Evolutionary conservation across 2,888 invertebrate genomes (phyloP), one percentile per base, ranked within the genome.

Genomic region (Heterodera filipjevi): DNA sequence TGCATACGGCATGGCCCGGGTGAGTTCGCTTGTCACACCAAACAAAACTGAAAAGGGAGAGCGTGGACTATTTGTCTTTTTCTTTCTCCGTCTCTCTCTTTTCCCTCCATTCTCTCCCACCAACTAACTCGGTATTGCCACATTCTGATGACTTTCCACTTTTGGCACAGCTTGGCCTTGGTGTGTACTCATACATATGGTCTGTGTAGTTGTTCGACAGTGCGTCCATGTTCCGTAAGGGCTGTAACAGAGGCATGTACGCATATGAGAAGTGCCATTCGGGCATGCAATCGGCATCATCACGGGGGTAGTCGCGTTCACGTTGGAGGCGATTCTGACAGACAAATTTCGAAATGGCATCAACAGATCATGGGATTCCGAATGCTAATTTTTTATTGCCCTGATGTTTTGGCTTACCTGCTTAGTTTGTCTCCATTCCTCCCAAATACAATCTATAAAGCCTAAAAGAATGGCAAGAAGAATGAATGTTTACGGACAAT

Each of bases 381-480:
- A 49, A 49, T 49, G 39, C 39, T 10, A 6, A 1, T 39, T 39
- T 49, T 49, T 19, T 49, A 49, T 8, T 49, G 49, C 3, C 49
- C 35, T 10, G 30, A 3, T 22, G 1, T 6, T 14, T 10, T 5
- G 12, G 6, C 19, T 19, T 10, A 77, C 79, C 77, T 85, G 85
- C 66, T 81, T 81, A 39, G 81, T 82, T 75, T 87, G 86, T 22
- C 89, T 71, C 84, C 85, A 89, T 70, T 84, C 81, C 78, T 90
- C 90, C 86, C 89, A 90, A 5, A 89, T 82, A 70, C 86, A 85
- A 82, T 90, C 90, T 44, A 89, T 84, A 83, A 89, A 90, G 5
- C 86, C 83, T 73, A 14, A 12, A 39, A 72, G 59, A 22, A 32
- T 76, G 35, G 16, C 3, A 19, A 70, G 32, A 6, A 32, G 10